Base-by-base conservation (phyloP, 2,113 vertebrate species). In the Sinocyclocheilus anshuiensis region DNA sequence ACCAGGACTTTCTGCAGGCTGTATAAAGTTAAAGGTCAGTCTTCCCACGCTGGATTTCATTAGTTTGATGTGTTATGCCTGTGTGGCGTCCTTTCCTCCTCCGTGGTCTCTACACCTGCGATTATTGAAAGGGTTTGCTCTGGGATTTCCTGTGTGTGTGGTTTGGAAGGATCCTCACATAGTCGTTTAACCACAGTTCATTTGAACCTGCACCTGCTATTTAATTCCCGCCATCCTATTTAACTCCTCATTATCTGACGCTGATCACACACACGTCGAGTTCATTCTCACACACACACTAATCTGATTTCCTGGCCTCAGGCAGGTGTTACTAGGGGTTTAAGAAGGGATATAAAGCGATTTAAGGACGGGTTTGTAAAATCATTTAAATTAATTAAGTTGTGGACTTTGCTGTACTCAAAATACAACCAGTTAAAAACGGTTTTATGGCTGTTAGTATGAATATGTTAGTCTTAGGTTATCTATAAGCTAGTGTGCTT, bases 61-160 rank as follows among this genome's bases (percentile, higher is more conserved):
- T 57, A 72, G n/a, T 72, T 57, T 48, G 57, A 42, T 16, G 15
- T 67, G 59, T 81, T 29, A 26, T 48, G 33, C 6, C 33, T 80
- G 20, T 61, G 55, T 61, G 76, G 50, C 10, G 18, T 67, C 36
- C 63, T 65, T 50, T 69, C 59, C 61, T 78, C 42, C 75, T 61
- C 22, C 5, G 12, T 59, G 77, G 29, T 39, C 26, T 50, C 16
- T 45, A 75, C 65, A 81, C 50, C 84, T 71, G 77, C 45, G 77
- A 81, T 81, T 61, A 72, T 55, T 48, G 67, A 71, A 75, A 69
- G 20, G 13, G n/a, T 72, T 8, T 39, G 8, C 9, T 80, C 67
- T 81, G 33, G 77, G 85, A 65, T 50, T 72, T 86, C 78, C 67
- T 61, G 65, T 81, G 33, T 86, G 33, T 74, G 15, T 22, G 4